These are phyloP conservation scores for Conus betulinus DNA, from an alignment of 1,140 invertebrate genomes.

Conservation along the genomic window DNA sequence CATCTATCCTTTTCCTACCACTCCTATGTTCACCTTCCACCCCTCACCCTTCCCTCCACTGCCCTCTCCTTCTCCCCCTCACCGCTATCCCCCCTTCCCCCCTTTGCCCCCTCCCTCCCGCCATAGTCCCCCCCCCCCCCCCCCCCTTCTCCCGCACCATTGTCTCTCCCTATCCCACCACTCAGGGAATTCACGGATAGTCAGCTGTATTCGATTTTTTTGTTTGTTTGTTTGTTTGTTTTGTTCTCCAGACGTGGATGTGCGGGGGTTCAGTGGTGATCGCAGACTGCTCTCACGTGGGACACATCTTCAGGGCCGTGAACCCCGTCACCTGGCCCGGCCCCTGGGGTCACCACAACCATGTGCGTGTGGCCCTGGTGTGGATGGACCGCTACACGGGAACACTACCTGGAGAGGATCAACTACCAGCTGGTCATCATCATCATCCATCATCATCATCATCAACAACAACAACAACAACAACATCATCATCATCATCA, in stretches of 20 bases:
- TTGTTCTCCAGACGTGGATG: slow-evolving; percentile 86
- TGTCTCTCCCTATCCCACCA: too few relatives aligned
- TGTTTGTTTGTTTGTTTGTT: neutral
- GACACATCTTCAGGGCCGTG: slow-evolving; percentile 89
- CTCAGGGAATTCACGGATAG: too few relatives aligned
- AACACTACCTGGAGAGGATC: slow-evolving; percentile 81
- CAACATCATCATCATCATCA: neutral
- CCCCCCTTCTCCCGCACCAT: too few relatives aligned
- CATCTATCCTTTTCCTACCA: too few relatives aligned
- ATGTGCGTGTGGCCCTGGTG: slow-evolving; percentile 76
- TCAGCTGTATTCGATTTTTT: too few relatives aligned
- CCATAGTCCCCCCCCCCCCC: too few relatives aligned
- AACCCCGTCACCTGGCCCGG: slow-evolving; percentile 45
- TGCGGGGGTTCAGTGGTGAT: slow-evolving; percentile 96
- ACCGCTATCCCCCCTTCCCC: slow-evolving; percentile 93
- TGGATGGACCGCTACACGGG: slow-evolving; percentile 94
- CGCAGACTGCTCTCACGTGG: slow-evolving; percentile 96
- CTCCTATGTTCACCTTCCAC: too few relatives aligned
- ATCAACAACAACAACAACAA: neutral
- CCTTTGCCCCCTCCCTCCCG: slow-evolving; percentile 93
- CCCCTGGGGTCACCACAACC: slow-evolving; percentile 73
- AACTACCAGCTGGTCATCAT: slow-evolving; percentile 80
- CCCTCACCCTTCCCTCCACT: too few relatives aligned
- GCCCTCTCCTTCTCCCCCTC: slow-evolving; percentile 84
- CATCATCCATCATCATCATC: neutral